Evolutionary conservation across 2,888 invertebrate genomes (phyloP).

Genomic region (Aphodius granarius): DNA sequence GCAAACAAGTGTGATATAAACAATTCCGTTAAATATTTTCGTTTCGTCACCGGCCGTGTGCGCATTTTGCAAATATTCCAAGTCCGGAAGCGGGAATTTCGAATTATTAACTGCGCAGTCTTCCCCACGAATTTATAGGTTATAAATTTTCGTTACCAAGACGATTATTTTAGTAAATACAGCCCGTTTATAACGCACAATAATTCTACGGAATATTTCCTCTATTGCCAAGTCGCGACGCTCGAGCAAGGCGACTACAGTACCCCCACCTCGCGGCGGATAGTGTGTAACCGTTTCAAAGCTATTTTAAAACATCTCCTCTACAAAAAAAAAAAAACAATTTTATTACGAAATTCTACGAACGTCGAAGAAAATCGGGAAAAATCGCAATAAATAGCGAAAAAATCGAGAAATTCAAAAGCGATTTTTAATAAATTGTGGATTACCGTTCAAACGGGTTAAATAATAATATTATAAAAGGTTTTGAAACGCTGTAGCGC

Average conservation of each 20-base stretch:
- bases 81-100: background rate
- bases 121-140: background rate
- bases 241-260: constrained; percentile 15
- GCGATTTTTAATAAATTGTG: background rate
- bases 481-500: constrained; percentile 28
- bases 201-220: constrained; percentile 1
- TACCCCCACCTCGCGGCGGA: constrained; percentile 25
- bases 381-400: background rate
- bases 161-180: background rate
- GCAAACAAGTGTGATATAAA: background rate
- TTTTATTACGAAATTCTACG: background rate
- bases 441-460: background rate
- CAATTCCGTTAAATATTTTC: background rate
- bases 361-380: background rate
- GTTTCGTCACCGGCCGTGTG: background rate
- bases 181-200: background rate
- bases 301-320: constrained; percentile 23
- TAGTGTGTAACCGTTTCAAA: constrained; percentile 21
- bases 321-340: background rate
- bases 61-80: background rate
- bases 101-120: background rate
- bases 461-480: background rate
- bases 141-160: background rate
- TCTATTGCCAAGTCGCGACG: constrained; percentile 23
- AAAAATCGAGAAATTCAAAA: background rate